Base-by-base conservation (phyloP, 2,797 vertebrate species). In the Lophius americanus region DNA sequence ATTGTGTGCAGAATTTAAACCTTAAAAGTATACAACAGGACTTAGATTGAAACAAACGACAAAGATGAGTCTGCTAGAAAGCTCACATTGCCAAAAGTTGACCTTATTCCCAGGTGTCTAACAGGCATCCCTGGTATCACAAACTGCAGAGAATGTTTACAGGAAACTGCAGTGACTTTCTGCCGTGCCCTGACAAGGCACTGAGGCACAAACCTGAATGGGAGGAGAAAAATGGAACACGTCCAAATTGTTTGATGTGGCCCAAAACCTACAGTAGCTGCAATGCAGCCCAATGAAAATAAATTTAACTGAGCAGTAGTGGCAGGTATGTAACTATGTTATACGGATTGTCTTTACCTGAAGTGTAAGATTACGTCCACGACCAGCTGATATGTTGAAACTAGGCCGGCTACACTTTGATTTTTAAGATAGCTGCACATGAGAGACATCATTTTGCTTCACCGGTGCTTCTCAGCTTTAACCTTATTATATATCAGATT, bases 121-220 rank as follows among this genome's bases (percentile, higher is more conserved):
- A 47, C 64, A 53, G 60, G 70, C 58, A 57, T 57, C 42, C 57
- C 64, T 61, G 76, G 66, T 77, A 77, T 62, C 58, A 65, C 72
- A 52, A 75, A 84, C 80, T 82, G 85, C 82, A 82, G 83, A 79
- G 68, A 76, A 85, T 77, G 78, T 82, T 75, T 66, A 64, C 54
- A 79, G 68, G 62, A 60, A 68, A 51, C 88, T 85, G 89, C 88
- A 86, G 82, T 84, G 84, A 82, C 84, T 89, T 88, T 90, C 76
- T 88, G 89, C 86, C 91, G 87, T 76, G 86, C 79, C 72, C 75
- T 65, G 76, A 86, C 62, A 36, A 67, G 59, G 85, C 72, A 55
- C 65, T 42, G 71, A 84, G 76, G 76, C 75, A 23, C 8, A 35
- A 52, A 80, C 48, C 47, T 62, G 78, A 65, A 79, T 51, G 78